These are phyloP conservation scores for Cisticola juncidis DNA, from an alignment of 2,113 vertebrate species.

Conservation along the genomic window DNA sequence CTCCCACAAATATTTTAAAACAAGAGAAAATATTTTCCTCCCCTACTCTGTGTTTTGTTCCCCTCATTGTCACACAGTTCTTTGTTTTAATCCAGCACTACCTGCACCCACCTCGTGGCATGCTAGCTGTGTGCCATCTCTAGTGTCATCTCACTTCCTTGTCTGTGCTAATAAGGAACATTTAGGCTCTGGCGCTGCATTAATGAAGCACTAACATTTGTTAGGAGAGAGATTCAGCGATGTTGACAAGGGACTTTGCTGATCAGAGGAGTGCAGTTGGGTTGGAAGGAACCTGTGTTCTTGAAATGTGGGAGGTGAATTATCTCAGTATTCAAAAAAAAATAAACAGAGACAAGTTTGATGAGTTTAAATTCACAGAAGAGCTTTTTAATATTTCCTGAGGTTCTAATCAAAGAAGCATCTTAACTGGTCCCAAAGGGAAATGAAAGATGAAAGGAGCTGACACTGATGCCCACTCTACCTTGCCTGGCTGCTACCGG, in stretches of 20 bases:
- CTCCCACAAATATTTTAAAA: neutral
- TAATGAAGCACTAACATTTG: slow-evolving; percentile 55
- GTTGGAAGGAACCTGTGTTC: slow-evolving; percentile 42
- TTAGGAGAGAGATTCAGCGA: slow-evolving; percentile 25
- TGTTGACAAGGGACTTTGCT: slow-evolving; percentile 62
- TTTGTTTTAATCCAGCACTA: neutral
- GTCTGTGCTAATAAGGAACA: neutral
- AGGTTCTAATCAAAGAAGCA: slow-evolving; percentile 77
- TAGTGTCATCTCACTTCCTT: neutral
- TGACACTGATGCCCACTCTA: slow-evolving; percentile 68
- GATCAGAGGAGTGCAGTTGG: slow-evolving; percentile 50
- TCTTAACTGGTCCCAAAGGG: slow-evolving; percentile 76
- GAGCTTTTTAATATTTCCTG: slow-evolving; percentile 76
- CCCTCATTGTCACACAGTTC: neutral
- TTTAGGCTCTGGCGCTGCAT: slow-evolving; percentile 1
- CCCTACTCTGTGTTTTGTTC: neutral
- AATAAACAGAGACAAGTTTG: slow-evolving; percentile 71
- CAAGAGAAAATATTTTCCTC: neutral
- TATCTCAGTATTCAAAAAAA: slow-evolving; percentile 48
- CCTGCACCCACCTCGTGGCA: neutral
- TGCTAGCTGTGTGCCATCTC: neutral
- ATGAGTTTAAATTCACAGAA: slow-evolving; percentile 71
- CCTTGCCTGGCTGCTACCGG: slow-evolving; percentile 53
- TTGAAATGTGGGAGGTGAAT: slow-evolving; percentile 43
- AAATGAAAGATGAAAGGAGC: slow-evolving; percentile 71